Conservation (phyloP, 2,888 invertebrate genomes). For the Gari tellinella region DNA sequence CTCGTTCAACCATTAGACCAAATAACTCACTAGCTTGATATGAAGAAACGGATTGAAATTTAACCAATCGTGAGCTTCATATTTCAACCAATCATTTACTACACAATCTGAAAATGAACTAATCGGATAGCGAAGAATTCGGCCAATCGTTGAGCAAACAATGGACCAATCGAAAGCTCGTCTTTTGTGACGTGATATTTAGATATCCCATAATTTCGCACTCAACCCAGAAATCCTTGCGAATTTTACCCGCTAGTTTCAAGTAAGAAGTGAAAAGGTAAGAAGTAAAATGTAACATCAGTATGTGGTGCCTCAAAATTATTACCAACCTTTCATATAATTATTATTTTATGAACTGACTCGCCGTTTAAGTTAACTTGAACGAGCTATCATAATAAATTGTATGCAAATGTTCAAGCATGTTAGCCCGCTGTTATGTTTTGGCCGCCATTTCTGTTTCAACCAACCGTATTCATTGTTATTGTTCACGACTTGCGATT, state of each 20-base stretch:
- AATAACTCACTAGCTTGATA: no score
- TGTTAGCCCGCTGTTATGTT: background rate
- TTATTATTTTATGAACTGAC: no score
- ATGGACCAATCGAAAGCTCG: conserved; percentile 8
- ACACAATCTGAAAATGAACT: conserved; percentile 16
- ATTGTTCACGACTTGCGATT: no score
- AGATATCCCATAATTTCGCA: conserved; percentile 20
- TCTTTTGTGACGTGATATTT: conserved; percentile 30
- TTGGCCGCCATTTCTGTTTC: no score
- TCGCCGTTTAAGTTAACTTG: no score
- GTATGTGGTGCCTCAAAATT: conserved; percentile 1
- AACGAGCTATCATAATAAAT: no score
- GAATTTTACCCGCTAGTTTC: conserved; percentile 50
- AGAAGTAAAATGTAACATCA: conserved; percentile 24
- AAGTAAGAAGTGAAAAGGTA: conserved; percentile 29
- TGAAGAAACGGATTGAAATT: conserved; percentile 36
- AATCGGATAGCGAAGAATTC: conserved; percentile 39
- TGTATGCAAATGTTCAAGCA: background rate
- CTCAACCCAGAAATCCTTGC: conserved; percentile 54
- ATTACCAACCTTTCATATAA: no score
- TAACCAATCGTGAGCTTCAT: conserved; percentile 33
- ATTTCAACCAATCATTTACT: conserved; percentile 28
- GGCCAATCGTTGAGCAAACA: conserved; percentile 50
- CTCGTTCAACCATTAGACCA: no score
- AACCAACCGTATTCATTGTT: no score